Base-by-base conservation (phyloP, 92 coral and sea anemone genomes). In the Zoanthus sansibaricus region DNA sequence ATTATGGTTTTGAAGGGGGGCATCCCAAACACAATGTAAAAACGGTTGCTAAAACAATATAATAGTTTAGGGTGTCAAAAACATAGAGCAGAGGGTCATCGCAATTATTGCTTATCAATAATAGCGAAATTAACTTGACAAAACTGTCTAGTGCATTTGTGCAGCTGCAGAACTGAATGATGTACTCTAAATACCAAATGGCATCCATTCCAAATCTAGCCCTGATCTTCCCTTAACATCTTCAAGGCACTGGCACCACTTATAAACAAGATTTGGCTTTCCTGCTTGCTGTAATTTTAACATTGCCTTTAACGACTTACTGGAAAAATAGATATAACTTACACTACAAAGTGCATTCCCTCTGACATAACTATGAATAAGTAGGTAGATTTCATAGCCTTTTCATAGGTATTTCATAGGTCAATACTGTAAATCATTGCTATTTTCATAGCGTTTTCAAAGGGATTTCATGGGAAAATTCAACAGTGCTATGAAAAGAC, bases 121-220 rank as follows among this genome's bases (percentile, higher is more conserved):
- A 13, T 58, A 20, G 66, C 66, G 15, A 58, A 58, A 58, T 58
- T 2, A 12, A 58, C 66, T 58, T 58, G 61, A 75, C 62, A 13
- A 75, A 51, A 48, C 80, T 76, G 66, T 76, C 30, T 12, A 51
- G 67, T 76, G 80, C 62, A 76, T 76, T 76, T n/a, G 80, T 76
- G 44, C 66, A 76, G 62, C 80, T 76, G 47, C 52, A 52, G 64
- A 76, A 76, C 20, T 76, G 44, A 25, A 76, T 54, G 10, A 25
- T 12, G 32, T 49, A 76, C 47, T 52, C 46, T 18, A 76, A 1
- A 76, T 76, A n/a, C 79, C 64, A 75, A 75, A 75, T 75, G 79
- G 64, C 64, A 75, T 75, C 79, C 79, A 51, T 12, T 91, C 75
- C 46, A 91, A 62, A 11, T 94, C 93, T 6, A 91, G 79, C 20